Conservation (phyloP, 2,888 invertebrate species). For the Drosophila vallismaia region DNA sequence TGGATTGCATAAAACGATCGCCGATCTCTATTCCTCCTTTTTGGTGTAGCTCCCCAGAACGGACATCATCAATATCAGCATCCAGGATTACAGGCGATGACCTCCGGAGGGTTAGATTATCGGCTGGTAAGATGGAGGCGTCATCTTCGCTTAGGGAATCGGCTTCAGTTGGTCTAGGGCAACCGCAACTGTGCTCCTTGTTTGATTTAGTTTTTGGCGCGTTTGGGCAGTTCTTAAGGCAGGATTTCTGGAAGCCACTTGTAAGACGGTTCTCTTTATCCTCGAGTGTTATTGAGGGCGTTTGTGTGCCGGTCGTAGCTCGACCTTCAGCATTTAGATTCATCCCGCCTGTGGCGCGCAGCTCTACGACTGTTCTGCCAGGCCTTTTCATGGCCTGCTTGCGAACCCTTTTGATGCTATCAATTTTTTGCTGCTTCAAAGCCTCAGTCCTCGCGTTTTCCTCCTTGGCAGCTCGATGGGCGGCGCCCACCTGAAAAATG, state of each 20-base stretch:
- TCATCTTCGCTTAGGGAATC: conserved; percentile 9
- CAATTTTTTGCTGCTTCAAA: conserved; percentile 43
- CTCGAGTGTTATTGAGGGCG: conserved; percentile 28
- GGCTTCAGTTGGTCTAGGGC: conserved; percentile 21
- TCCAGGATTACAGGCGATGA: conserved; percentile 69
- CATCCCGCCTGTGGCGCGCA: conserved; percentile 10
- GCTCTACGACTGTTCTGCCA: conserved; percentile 4
- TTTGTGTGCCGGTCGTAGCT: conserved; percentile 61
- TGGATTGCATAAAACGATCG: conserved; percentile 53
- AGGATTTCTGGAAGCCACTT: conserved; percentile 20
- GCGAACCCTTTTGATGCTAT: conserved; percentile 48
- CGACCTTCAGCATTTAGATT: conserved; percentile 53
- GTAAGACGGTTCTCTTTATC: conserved; percentile 51
- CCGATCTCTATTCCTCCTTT: conserved; percentile 59
- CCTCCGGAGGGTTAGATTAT: conserved; percentile 15
- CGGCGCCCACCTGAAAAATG: conserved; percentile 80
- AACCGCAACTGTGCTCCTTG: not conserved
- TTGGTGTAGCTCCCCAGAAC: conserved; percentile 12
- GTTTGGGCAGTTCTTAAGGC: conserved; percentile 6
- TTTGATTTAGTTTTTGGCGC: not conserved
- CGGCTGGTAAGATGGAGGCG: conserved; percentile 18
- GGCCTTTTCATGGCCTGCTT: conserved; percentile 19
- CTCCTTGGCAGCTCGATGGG: conserved; percentile 75
- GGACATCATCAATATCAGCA: conserved; percentile 68
- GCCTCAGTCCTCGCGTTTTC: conserved; percentile 63